Evolutionary conservation across 2,888 invertebrate genomes (phyloP), one percentile per base, ranked within the genome.

Genomic region (Pyrgus malvae): DNA sequence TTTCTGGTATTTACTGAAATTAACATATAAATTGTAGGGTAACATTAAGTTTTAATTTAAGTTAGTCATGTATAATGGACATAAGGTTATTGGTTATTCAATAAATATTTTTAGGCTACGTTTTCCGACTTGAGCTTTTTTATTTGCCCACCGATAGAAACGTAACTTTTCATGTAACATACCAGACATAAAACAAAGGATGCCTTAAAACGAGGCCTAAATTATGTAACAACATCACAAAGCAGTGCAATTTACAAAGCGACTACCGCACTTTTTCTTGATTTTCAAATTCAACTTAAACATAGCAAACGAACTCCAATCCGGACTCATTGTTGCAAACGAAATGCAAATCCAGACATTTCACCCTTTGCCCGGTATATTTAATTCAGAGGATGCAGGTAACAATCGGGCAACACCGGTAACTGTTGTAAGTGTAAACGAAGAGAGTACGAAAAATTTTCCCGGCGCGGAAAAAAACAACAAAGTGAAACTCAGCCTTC

Each of bases 361-460:
- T 78, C 76, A 87, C 89, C 89, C 87, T 85, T 88, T 87, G 71
- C 78, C 78, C 73, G 72, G 58, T 70, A 88, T 89, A 86, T 89
- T 89, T 89, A 89, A 89, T 89, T 88, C 88, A 88, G 66, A 66
- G 67, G 59, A 80, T 83, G 79, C 86, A 86, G 83, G 87, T 81
- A 83, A 84, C 85, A 83, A 80, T 84, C 76, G 76, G 56, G 73
- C 70, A 80, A 83, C 86, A 85, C 78, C 78, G 80, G 85, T 87
- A 78, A 86, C 85, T 77, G 76, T 61, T 78, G 83, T 88, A 90
- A 89, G 88, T 88, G 89, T 87, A 90, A 89, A 87, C 86, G 87
- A 83, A 86, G 83, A 80, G 80, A 73, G 77, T 79, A 82, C 76
- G 83, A 81, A 84, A 87, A 86, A 78, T 79, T 84, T 77, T 71